Conservation (phyloP, 2,113 vertebrate species). For the Myocastor coypus region DNA sequence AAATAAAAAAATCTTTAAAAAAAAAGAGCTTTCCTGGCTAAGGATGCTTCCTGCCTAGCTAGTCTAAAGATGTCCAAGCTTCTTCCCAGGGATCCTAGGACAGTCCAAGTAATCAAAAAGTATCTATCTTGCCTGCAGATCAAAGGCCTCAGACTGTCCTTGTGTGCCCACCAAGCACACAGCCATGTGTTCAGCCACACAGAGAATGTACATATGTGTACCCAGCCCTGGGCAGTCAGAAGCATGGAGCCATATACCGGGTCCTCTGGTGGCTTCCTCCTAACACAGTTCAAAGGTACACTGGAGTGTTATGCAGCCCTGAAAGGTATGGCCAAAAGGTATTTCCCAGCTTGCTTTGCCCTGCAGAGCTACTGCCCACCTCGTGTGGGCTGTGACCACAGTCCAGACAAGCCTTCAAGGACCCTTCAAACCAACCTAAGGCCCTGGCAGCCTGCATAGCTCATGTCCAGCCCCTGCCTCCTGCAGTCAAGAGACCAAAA, state of each 20-base stretch:
- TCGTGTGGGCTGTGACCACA: background rate
- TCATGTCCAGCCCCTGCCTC: background rate
- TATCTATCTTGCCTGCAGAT: background rate
- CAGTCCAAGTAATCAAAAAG: background rate
- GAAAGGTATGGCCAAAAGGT: accelerated
- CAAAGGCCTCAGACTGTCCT: background rate
- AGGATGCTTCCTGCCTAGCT: background rate
- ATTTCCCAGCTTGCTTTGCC: background rate
- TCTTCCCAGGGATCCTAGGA: background rate
- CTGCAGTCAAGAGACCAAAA: background rate
- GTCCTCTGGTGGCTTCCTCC: background rate
- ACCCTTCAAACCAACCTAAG: background rate
- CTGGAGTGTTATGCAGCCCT: background rate
- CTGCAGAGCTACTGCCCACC: background rate
- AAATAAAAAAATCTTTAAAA: too few relatives aligned
- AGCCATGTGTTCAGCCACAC: background rate
- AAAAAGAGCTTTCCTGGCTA: background rate
- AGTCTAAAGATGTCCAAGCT: background rate
- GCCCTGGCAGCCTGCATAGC: background rate
- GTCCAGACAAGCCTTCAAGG: background rate
- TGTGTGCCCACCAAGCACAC: background rate
- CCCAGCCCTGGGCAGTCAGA: background rate
- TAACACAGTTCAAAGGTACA: background rate
- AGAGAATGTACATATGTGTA: background rate
- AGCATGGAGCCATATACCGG: background rate